Evolutionary conservation across 2,113 vertebrate species (phyloP).

Genomic region (Phylloscopus trochiloides): DNA sequence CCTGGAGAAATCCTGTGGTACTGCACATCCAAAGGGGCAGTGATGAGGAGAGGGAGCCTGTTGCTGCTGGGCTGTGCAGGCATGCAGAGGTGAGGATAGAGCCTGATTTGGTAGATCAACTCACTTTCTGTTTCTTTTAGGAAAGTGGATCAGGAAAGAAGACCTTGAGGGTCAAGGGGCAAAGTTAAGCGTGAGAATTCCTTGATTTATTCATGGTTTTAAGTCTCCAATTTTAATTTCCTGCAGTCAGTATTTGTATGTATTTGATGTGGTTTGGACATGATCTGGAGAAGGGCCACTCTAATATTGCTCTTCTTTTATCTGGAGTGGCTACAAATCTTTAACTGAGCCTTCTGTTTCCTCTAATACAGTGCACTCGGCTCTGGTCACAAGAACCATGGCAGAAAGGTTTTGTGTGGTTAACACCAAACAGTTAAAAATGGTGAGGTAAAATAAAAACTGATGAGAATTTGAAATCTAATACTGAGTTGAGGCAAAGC

Average conservation of each 20-base stretch:
- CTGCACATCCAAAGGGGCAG: background rate
- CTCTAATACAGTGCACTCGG: background rate
- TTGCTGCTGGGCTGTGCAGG: background rate
- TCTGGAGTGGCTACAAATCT: conserved; percentile 28
- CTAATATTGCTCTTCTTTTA: conserved; percentile 20
- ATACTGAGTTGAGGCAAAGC: background rate
- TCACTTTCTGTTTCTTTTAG: background rate
- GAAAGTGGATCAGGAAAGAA: background rate
- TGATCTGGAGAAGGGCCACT: conserved; percentile 5
- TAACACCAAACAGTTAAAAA: background rate
- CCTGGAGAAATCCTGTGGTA: background rate
- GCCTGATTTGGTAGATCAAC: background rate
- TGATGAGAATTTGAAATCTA: background rate
- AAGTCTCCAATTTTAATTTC: conserved; percentile 37
- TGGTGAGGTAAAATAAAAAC: background rate
- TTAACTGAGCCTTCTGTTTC: background rate
- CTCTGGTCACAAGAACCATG: background rate
- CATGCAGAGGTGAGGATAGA: background rate
- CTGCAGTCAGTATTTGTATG: conserved; percentile 1
- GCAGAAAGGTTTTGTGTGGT: background rate
- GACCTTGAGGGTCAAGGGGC: background rate
- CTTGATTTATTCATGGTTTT: background rate
- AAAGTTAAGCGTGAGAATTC: conserved; percentile 5
- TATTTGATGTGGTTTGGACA: conserved; percentile 37
- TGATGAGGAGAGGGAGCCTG: accelerated